Base-by-base conservation (phyloP, 37 sponge, comb jelly and placozoan species). In the Amphimedon queenslandica region DNA sequence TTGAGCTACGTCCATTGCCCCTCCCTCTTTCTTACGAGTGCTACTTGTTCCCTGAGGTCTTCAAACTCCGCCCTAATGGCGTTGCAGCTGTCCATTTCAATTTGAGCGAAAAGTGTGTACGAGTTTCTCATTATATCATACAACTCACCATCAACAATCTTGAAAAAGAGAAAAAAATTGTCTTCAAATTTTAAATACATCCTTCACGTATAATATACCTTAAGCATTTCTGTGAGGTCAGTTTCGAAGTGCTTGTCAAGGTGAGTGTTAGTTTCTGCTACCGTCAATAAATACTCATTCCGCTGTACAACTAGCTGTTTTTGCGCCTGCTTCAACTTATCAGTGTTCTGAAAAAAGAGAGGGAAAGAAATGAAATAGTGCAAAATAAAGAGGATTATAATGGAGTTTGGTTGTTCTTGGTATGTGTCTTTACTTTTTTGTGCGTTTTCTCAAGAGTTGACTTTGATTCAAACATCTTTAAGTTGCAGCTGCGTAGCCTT, bases 211-310 rank as follows among this genome's bases (percentile, higher is more conserved):
- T n/a, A n/a, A n/a, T n/a, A n/a, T n/a, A n/a, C 94, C 79, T 58
- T 73, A 83, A 93, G 88, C 10, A 93, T 36, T 13, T 63, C 25
- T 2, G 77, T 76, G 1, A 93, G 64, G 51, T 89, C 90, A 23
- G 66, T 47, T 32, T 47, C 8, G 28, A 35, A 66, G 58, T 84
- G 85, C 58, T 57, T 76, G 23, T 70, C 39, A 1, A 85, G 61
- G 47, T 78, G 79, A 28, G 90, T 71, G 57, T 93, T 93, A 65
- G 82, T 72, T 1, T 71, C 73, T 25, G 70, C 76, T 28, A 93
- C 8, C 4, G 76, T 53, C 23, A 93, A 71, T 21, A 93, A 55
- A 40, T 93, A 89, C 39, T 93, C 90, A 75, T 93, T 93, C 0
- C 94, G 71, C 23, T 76, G 70, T 11, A 81, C 83, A 27, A 80